Conservation (phyloP, 2,113 vertebrate genomes). For the Otolemur garnettii region DNA sequence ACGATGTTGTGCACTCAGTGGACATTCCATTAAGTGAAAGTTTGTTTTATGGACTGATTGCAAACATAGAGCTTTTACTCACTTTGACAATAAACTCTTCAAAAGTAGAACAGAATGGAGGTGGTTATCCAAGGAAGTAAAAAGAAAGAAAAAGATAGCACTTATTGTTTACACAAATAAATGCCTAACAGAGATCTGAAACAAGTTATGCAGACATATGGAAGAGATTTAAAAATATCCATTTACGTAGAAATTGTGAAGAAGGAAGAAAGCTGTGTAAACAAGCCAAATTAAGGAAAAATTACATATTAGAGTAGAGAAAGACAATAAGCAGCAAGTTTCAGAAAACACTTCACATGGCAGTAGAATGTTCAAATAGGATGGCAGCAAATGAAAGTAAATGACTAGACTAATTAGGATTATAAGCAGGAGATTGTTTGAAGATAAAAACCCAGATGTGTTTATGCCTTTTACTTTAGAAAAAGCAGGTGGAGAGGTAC, state of each 20-base stretch:
- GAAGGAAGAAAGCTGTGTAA: slow-evolving; percentile 69
- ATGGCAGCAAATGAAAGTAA: slow-evolving; percentile 60
- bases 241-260: slow-evolving; percentile 72
- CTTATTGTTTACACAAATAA: background rate
- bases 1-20: background rate
- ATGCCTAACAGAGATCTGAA: slow-evolving; percentile 59
- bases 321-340: slow-evolving; percentile 74
- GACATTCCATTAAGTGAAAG: background rate
- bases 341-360: slow-evolving; percentile 72
- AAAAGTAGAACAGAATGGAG: slow-evolving; percentile 53
- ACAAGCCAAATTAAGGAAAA: slow-evolving; percentile 76
- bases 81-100: slow-evolving; percentile 49
- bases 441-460: slow-evolving; percentile 79
- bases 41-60: background rate
- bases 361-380: slow-evolving; percentile 64
- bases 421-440: slow-evolving; percentile 68
- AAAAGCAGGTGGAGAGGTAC: slow-evolving; percentile 83
- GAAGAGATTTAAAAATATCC: slow-evolving; percentile 70
- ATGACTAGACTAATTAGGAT: slow-evolving; percentile 76
- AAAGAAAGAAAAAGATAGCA: slow-evolving; percentile 61
- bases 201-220: slow-evolving; percentile 72
- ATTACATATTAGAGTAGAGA: slow-evolving; percentile 61
- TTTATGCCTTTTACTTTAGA: slow-evolving; percentile 77
- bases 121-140: slow-evolving; percentile 54
- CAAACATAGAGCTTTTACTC: slow-evolving; percentile 59